Percentiles rank a stretch among this genome's conserved stretches.
phyloP scores from a whole-genome alignment of 30 jellyfish, hydroid and myxozoan genomes.

The Chrysaora quinquecirrha region DNA sequence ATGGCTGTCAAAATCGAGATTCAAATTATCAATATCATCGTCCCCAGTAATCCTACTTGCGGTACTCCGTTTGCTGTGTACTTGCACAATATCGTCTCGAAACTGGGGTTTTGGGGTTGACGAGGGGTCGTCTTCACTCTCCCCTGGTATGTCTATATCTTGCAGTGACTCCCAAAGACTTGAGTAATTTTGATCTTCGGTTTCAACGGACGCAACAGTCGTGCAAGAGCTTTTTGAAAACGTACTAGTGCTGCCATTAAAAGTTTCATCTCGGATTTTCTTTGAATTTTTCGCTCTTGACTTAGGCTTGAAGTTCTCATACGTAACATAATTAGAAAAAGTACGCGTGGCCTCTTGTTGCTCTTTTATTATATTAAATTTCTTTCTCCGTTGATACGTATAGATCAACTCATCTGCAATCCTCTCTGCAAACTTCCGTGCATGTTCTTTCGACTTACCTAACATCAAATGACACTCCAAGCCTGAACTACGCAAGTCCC shows the following conservation, averaged over 20 bases:
- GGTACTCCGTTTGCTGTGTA: constrained; percentile 26
- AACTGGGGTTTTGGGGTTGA: constrained; percentile 32
- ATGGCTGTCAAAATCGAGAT: constrained; percentile 1
- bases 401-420: constrained; percentile 60
- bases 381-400: constrained; percentile 36
- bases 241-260: constrained; percentile 52
- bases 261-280: neutral
- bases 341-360: constrained; percentile 32
- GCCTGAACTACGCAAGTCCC: constrained; percentile 49
- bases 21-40: constrained; percentile 16
- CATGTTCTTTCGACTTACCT: constrained; percentile 74
- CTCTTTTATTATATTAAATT: neutral
- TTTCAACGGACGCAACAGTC: constrained; percentile 56
- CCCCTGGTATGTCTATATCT: constrained; percentile 48
- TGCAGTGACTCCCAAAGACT: constrained; percentile 58
- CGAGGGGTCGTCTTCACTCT: constrained; percentile 25
- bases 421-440: constrained; percentile 80
- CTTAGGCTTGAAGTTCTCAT: constrained; percentile 45
- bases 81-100: constrained; percentile 20
- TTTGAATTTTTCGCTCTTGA: neutral
- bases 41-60: neutral
- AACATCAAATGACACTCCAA: constrained; percentile 88
- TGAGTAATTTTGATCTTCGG: constrained; percentile 31
- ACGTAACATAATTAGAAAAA: constrained; percentile 39
- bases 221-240: constrained; percentile 44